Percentiles rank a stretch among this genome's conserved stretches.
These are phyloP conservation scores for Syngnathoides biaculeatus DNA, from an alignment of 2,113 vertebrate species.

Conservation along the genomic window DNA sequence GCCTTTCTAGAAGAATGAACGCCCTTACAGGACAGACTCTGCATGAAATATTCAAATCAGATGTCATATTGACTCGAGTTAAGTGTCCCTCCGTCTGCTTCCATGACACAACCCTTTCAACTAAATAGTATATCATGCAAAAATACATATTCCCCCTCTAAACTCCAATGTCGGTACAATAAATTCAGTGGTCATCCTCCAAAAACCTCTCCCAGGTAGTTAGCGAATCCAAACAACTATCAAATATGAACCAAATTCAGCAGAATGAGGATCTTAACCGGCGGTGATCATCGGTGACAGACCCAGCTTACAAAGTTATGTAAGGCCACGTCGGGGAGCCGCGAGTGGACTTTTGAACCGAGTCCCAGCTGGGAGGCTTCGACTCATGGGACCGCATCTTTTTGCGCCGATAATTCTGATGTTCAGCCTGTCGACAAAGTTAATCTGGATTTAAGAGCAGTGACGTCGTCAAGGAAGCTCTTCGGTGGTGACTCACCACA, in stretches of 20 bases:
- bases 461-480: slow-evolving; percentile 18
- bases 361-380: slow-evolving; percentile 27
- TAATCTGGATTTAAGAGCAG: slow-evolving; percentile 26
- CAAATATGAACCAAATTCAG: slow-evolving; percentile 30
- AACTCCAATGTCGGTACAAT: background rate
- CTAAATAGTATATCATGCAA: background rate
- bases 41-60: background rate
- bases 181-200: slow-evolving; percentile 14
- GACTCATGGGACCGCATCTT: slow-evolving; percentile 5
- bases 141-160: background rate
- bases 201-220: slow-evolving; percentile 5
- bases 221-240: slow-evolving; percentile 29
- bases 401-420: slow-evolving; percentile 16
- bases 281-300: slow-evolving; percentile 15
- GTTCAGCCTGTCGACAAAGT: background rate
- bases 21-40: background rate
- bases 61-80: background rate
- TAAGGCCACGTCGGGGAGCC: slow-evolving; percentile 37
- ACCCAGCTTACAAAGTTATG: slow-evolving; percentile 33
- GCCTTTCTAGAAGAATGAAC: background rate
- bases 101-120: background rate
- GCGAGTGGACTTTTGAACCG: slow-evolving; percentile 18
- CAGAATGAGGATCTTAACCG: slow-evolving; percentile 40
- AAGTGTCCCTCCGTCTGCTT: background rate
- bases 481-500: background rate